These are phyloP conservation scores for Atopsyche davidsoni DNA, from an alignment of 1,140 invertebrate species.

Conservation along the genomic window DNA sequence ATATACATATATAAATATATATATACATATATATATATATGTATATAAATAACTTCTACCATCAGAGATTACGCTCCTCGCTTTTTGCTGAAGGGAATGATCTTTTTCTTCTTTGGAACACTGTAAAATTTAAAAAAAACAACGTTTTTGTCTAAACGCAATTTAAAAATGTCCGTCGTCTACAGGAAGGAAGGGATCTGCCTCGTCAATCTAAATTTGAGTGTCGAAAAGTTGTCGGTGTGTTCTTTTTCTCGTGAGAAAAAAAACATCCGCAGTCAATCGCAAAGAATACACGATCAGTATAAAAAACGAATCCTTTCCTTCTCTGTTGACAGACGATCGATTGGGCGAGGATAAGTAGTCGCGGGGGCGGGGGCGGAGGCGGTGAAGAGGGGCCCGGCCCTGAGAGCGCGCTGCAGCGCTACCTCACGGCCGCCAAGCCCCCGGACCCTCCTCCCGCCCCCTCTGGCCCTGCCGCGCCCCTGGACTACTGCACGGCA, in stretches of 20 bases:
- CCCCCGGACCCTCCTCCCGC: conserved; percentile 11
- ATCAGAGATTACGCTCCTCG: too few species aligned
- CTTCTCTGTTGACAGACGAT: conserved; percentile 64
- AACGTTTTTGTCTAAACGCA: conserved; percentile 5
- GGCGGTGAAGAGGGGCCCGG: conserved; percentile 8
- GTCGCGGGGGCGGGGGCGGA: conserved; percentile 12
- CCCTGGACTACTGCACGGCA: conserved; percentile 26
- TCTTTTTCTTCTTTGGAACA: conserved; percentile 39
- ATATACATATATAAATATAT: too few species aligned
- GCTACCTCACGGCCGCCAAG: conserved; percentile 24
- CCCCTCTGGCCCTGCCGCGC: neutral
- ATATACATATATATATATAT: too few species aligned
- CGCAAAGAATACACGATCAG: conserved; percentile 13
- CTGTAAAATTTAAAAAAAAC: conserved; percentile 21
- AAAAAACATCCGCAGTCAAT: conserved; percentile 23
- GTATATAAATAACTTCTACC: too few species aligned
- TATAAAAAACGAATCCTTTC: conserved; percentile 53
- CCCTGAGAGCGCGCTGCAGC: conserved; percentile 22
- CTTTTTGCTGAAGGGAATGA: conserved; percentile 32
- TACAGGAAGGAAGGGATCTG: conserved; percentile 43
- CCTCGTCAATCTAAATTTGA: conserved; percentile 30
- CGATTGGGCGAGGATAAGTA: conserved; percentile 37
- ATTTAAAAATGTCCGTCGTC: conserved; percentile 28
- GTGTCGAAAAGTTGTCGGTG: conserved; percentile 18
- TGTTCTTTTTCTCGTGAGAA: conserved; percentile 23